phyloP scores from a whole-genome alignment of 2,888 invertebrate species.

The Sepiola atlantica region DNA sequence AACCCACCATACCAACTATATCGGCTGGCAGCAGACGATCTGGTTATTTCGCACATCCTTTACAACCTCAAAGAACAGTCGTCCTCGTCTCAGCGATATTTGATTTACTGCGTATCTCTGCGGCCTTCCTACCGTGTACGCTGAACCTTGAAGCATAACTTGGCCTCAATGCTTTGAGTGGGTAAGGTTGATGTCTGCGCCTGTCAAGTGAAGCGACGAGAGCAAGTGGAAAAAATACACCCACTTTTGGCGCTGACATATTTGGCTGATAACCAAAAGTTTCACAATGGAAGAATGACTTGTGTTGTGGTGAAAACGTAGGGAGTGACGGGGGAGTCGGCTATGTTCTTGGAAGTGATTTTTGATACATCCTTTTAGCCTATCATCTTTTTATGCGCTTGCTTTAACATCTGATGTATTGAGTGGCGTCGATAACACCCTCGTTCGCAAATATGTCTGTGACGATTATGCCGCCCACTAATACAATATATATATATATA shows the following conservation, averaged over 20 bases:
- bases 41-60: neutral
- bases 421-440: neutral
- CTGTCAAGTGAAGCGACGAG: neutral
- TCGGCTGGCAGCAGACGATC: neutral
- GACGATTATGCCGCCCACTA: neutral
- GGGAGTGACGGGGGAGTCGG: neutral
- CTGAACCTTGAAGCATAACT: neutral
- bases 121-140: neutral
- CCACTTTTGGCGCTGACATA: constrained; percentile 1
- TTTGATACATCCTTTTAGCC: neutral
- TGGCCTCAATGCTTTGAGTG: neutral
- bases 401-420: constrained; percentile 18
- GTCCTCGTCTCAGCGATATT: neutral
- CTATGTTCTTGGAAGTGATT: neutral
- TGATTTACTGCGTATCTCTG: neutral
- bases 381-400: constrained; percentile 9
- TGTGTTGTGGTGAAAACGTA: neutral
- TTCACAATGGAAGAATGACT: neutral
- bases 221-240: neutral
- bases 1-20: neutral
- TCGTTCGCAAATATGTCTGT: neutral
- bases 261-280: neutral
- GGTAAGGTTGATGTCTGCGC: neutral
- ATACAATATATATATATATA: too few relatives aligned
- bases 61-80: neutral